phyloP scores from a whole-genome alignment of 1,140 invertebrate species.

The Drosophila quadrilineata region DNA sequence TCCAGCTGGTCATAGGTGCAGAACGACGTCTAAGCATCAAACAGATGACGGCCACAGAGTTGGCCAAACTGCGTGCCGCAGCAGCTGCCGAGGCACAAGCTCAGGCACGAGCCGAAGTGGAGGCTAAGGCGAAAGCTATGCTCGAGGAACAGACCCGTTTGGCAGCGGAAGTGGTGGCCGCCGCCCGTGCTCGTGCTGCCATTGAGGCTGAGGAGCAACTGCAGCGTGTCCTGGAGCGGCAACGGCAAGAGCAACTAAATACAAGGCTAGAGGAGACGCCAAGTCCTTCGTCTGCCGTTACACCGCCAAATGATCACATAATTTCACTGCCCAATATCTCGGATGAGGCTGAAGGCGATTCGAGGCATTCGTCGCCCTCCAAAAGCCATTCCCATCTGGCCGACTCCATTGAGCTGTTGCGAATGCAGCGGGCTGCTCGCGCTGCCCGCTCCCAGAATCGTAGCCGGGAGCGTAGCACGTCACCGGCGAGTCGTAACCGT shows the following conservation, averaged over 20 bases:
- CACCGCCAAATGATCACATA: constrained; percentile 35
- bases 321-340: constrained; percentile 45
- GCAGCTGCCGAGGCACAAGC: constrained; percentile 60
- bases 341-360: constrained; percentile 28
- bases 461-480: constrained; percentile 56
- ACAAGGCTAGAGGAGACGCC: background rate
- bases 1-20: constrained; percentile 53
- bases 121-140: constrained; percentile 48
- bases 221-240: constrained; percentile 1
- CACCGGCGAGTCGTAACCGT: constrained; percentile 26
- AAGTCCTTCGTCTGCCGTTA: constrained; percentile 1
- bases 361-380: constrained; percentile 39
- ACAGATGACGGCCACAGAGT: constrained; percentile 76
- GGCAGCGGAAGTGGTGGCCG: constrained; percentile 37
- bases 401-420: constrained; percentile 65
- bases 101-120: constrained; percentile 21
- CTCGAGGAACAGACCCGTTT: constrained; percentile 41
- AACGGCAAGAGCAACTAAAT: background rate
- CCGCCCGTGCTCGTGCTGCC: constrained; percentile 39
- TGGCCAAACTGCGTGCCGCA: constrained; percentile 52
- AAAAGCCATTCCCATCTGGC: constrained; percentile 50
- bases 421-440: constrained; percentile 62
- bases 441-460: constrained; percentile 48
- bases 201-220: constrained; percentile 4
- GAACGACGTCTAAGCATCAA: constrained; percentile 73